Percentiles rank a stretch among this genome's conserved stretches.
Conservation (phyloP, 1,140 invertebrate species). For the Gonioctena quinquepunctata region DNA sequence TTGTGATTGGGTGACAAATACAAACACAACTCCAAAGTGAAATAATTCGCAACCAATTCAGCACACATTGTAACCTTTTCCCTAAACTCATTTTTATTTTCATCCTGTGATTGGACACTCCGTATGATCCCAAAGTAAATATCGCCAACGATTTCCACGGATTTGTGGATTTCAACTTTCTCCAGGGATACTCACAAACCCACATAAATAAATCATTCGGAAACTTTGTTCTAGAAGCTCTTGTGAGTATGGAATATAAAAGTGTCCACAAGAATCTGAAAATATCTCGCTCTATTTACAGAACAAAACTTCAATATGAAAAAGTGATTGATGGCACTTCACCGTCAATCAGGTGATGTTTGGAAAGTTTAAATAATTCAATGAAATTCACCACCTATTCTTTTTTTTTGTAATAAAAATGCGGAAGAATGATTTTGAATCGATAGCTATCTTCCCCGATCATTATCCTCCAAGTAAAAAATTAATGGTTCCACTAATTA, state of each 20-base stretch:
- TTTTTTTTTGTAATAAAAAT: neutral
- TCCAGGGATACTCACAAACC: neutral
- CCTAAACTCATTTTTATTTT: neutral
- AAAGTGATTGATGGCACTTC: neutral
- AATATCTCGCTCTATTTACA: neutral
- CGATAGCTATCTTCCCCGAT: neutral
- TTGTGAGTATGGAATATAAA: neutral
- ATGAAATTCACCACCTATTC: too few species aligned
- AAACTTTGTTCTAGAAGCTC: neutral
- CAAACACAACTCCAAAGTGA: too few species aligned
- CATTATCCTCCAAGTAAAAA: neutral
- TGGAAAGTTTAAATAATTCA: neutral
- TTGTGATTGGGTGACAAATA: too few species aligned
- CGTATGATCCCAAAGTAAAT: neutral
- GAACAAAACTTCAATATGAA: neutral
- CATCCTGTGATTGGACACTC: neutral
- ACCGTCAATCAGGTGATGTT: neutral
- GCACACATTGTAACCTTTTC: too few species aligned
- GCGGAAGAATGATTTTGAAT: neutral
- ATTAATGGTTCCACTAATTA: neutral
- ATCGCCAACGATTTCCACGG: neutral
- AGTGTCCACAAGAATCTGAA: neutral
- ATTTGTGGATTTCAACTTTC: neutral
- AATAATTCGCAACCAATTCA: too few species aligned
- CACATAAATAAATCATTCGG: conserved; percentile 2